A percentile compares a stretch with the other conserved stretches of the same genome.
Evolutionary conservation across 2,797 vertebrate species (phyloP).

Genomic region (Chaenodraco wilsoni): DNA sequence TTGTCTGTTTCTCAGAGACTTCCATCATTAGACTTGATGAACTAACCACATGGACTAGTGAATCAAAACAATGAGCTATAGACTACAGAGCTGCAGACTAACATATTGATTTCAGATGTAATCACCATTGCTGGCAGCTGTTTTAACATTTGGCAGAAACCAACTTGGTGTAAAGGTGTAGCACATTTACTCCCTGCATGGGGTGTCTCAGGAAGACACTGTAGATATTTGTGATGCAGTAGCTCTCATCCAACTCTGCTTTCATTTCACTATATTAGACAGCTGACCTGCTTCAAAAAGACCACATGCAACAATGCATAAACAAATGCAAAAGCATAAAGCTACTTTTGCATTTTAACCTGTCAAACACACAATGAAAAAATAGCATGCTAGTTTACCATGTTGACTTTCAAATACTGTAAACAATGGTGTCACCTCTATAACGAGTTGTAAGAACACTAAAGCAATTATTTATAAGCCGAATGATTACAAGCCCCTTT

Average conservation of each 20-base stretch:
- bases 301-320: background rate
- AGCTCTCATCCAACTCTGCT: background rate
- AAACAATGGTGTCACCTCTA: too few species aligned
- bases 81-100: background rate
- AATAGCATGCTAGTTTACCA: background rate
- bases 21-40: background rate
- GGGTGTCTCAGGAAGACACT: background rate
- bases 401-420: background rate
- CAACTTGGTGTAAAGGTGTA: too few species aligned
- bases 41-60: background rate
- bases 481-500: too few species aligned
- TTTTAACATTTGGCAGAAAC: constrained; percentile 10
- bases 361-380: background rate
- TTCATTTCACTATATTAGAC: constrained; percentile 2
- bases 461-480: too few species aligned
- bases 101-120: constrained; percentile 18
- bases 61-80: background rate
- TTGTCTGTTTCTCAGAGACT: background rate
- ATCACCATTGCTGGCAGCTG: background rate
- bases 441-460: too few species aligned
- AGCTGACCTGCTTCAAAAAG: background rate
- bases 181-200: background rate
- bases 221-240: background rate
- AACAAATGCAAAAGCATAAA: background rate
- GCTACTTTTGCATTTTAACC: background rate